Evolutionary conservation across 1,140 invertebrate species (phyloP).

Genomic region (Bombus confusus): DNA sequence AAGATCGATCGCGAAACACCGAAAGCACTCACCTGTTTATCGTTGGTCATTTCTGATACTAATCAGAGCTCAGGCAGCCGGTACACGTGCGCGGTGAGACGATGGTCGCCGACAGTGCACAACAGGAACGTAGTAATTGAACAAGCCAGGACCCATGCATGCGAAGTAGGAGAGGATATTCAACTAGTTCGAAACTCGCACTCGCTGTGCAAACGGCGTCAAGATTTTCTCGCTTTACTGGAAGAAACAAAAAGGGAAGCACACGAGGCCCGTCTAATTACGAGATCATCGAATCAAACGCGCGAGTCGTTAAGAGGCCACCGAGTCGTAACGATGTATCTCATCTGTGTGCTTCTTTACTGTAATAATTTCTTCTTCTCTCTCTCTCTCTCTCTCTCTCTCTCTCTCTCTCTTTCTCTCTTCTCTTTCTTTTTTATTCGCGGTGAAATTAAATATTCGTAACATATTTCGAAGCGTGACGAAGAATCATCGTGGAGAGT

Average conservation of each 20-base stretch:
- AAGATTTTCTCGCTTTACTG: conserved; percentile 71
- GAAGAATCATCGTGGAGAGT: no score
- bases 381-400: neutral
- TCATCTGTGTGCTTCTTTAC: neutral
- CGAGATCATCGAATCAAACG: conserved; percentile 27
- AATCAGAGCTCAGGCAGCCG: conserved; percentile 44
- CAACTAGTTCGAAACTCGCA: conserved; percentile 23
- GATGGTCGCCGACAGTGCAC: conserved; percentile 58
- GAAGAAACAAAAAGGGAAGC: conserved; percentile 71
- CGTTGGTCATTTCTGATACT: conserved; percentile 78
- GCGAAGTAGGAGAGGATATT: conserved; percentile 44
- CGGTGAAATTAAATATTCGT: neutral
- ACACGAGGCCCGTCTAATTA: conserved; percentile 44
- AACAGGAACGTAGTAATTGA: conserved; percentile 63
- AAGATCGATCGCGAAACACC: conserved; percentile 3
- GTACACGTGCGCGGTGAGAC: conserved; percentile 52
- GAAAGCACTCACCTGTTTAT: conserved; percentile 78
- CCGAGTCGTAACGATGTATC: neutral
- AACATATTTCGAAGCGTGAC: neutral
- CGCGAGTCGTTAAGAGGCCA: neutral
- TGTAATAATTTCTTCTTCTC: neutral
- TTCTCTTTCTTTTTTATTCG: neutral
- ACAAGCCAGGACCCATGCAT: conserved; percentile 79
- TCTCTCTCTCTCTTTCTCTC: neutral
- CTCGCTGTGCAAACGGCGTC: conserved; percentile 18